A percentile compares a stretch with the other conserved stretches of the same genome.
These are phyloP conservation scores for Gymnosoma rotundatum DNA, from an alignment of 2,888 invertebrate genomes.

Conservation along the genomic window DNA sequence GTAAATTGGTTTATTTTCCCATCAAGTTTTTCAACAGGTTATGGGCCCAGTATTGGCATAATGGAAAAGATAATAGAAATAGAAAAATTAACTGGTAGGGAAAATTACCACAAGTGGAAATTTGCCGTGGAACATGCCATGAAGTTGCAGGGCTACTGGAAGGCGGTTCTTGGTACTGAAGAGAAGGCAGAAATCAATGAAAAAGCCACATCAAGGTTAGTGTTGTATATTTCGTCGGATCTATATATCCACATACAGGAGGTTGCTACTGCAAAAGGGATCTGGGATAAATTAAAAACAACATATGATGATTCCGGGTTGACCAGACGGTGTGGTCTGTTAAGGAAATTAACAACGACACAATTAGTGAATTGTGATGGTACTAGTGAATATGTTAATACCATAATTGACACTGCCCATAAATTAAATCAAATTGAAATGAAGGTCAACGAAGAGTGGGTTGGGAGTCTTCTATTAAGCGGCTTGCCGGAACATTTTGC, in stretches of 20 bases:
- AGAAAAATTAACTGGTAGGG: too few species aligned
- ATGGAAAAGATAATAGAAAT: too few species aligned
- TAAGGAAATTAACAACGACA: background rate
- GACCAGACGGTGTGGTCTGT: background rate
- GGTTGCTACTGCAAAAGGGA: constrained; percentile 8
- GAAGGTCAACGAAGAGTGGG: background rate
- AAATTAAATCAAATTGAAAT: background rate
- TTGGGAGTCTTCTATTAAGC: too few species aligned
- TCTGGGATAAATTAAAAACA: constrained; percentile 42
- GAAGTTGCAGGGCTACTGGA: too few species aligned
- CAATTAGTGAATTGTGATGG: background rate
- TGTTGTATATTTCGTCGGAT: constrained; percentile 22
- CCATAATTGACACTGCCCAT: background rate
- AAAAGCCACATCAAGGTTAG: constrained; percentile 42
- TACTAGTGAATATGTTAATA: background rate
- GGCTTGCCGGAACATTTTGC: background rate
- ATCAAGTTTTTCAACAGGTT: too few species aligned
- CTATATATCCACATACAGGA: constrained; percentile 48
- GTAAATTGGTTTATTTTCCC: too few species aligned
- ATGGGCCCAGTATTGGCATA: too few species aligned
- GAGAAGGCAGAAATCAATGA: background rate
- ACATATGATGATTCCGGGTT: constrained; percentile 52
- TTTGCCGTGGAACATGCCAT: too few species aligned
- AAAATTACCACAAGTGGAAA: constrained; percentile 28
- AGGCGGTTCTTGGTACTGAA: constrained; percentile 19